Base-by-base conservation (phyloP, 23 tunicate species). In the Botrylloides violaceus region DNA sequence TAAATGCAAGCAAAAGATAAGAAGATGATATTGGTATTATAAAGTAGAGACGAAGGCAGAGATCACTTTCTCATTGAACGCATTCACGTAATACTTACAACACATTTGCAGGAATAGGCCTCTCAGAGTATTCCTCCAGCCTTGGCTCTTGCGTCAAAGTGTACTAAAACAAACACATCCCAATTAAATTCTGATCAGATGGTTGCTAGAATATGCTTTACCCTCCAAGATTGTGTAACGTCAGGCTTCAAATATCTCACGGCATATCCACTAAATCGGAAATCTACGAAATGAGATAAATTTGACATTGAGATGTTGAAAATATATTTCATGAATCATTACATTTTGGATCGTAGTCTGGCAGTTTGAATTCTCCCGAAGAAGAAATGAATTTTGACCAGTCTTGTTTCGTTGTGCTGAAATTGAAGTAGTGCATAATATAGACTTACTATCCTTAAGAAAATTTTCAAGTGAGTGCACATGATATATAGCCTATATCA, bases 201-300 rank as follows among this genome's bases (percentile, higher is more conserved):
- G n/a, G n/a, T n/a, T n/a, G n/a, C n/a, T n/a, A n/a, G n/a, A n/a
- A n/a, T n/a, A n/a, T n/a, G n/a, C n/a, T 28, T 68, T 56, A 68
- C 74, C 74, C 66, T 49, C 96, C 96, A 88, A 2, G 88, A 81
- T 34, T 82, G 88, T 18, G 76, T 76, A 3, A 88, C 79, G 72
- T 72, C 71, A 2, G 96, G 96, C 47, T 88, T 88, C 56, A 81
- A 64, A 66, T 88, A 79, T 21, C 96, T 77, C 1, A 88, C 96
- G 59, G 96, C 80, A 66, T 88, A 88, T 20, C 88, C 84, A 73
- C 96, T 88, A 48, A 88, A 88, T 23, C 96, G 83, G 56, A 82
- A 82, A 48, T 74, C 74, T 68, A 9, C 19, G 20, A 31, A 63
- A 27, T 19, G 3, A 3, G 28, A 21, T 21, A 59, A 59, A 7